Percentiles rank a stretch among this genome's conserved stretches.
These are phyloP conservation scores for Gortyna flavago DNA, from an alignment of 2,888 invertebrate species.

Conservation along the genomic window DNA sequence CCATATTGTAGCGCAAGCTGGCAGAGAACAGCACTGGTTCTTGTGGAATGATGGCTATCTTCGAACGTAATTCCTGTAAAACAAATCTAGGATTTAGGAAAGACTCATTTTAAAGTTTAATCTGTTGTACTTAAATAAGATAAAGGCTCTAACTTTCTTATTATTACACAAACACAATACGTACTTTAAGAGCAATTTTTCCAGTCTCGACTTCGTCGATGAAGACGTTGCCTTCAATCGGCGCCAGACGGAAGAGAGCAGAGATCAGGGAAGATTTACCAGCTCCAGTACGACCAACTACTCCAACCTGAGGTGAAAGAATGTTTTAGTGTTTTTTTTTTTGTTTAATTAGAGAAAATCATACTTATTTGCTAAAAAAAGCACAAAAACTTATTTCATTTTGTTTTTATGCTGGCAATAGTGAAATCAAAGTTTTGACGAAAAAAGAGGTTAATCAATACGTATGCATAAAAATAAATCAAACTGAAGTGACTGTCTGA, in stretches of 20 bases:
- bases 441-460: no score
- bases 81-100: neutral
- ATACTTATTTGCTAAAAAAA: no score
- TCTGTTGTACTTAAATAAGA: neutral
- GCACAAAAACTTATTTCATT: no score
- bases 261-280: conserved; percentile 96
- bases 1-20: conserved; percentile 91
- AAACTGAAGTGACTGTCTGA: no score
- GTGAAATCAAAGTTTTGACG: no score
- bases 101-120: neutral
- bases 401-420: no score
- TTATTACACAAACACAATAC: neutral
- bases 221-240: conserved; percentile 93
- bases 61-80: conserved; percentile 90
- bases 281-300: conserved; percentile 96
- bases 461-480: no score
- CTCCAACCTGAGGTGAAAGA: conserved; percentile 91
- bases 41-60: conserved; percentile 92
- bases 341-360: no score
- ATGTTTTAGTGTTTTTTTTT: neutral
- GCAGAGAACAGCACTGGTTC: conserved; percentile 91
- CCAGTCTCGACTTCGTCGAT: conserved; percentile 94
- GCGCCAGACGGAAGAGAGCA: conserved; percentile 95
- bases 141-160: neutral
- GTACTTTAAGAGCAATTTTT: conserved; percentile 92